These are phyloP conservation scores for Galaxea fascicularis DNA, from an alignment of 92 coral and sea anemone species.

Conservation along the genomic window DNA sequence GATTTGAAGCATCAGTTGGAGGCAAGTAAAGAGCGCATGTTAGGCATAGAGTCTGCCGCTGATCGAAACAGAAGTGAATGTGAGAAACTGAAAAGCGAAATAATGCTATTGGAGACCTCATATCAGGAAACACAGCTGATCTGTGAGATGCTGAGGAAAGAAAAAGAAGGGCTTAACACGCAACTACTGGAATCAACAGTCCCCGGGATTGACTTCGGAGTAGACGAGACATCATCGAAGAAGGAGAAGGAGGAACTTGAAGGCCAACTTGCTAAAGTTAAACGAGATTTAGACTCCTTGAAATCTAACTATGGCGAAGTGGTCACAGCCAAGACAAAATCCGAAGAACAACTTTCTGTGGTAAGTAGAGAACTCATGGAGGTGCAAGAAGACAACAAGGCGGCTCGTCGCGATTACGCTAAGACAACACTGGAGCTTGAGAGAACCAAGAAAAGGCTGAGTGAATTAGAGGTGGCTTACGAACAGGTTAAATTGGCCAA, in stretches of 20 bases:
- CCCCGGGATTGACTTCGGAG: conserved; percentile 51
- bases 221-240: conserved; percentile 45
- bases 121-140: conserved; percentile 64
- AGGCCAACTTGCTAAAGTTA: conserved; percentile 50
- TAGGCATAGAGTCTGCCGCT: conserved; percentile 47
- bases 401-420: conserved; percentile 63
- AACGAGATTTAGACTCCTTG: conserved; percentile 52
- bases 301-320: conserved; percentile 46
- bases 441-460: conserved; percentile 48
- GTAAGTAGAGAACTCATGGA: conserved; percentile 52
- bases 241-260: conserved; percentile 73
- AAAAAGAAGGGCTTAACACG: conserved; percentile 61
- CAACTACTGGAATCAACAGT: conserved; percentile 61
- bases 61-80: conserved; percentile 55
- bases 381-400: conserved; percentile 43
- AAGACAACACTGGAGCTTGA: conserved; percentile 65
- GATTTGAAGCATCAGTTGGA: conserved; percentile 61
- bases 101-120: conserved; percentile 57
- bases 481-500: conserved; percentile 51
- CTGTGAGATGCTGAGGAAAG: conserved; percentile 65
- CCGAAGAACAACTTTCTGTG: conserved; percentile 61
- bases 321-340: conserved; percentile 59
- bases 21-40: conserved; percentile 55
- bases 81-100: conserved; percentile 67
- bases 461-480: conserved; percentile 48